Conservation (phyloP, 1,140 invertebrate genomes). For the Lordiphosa clarofinis region DNA sequence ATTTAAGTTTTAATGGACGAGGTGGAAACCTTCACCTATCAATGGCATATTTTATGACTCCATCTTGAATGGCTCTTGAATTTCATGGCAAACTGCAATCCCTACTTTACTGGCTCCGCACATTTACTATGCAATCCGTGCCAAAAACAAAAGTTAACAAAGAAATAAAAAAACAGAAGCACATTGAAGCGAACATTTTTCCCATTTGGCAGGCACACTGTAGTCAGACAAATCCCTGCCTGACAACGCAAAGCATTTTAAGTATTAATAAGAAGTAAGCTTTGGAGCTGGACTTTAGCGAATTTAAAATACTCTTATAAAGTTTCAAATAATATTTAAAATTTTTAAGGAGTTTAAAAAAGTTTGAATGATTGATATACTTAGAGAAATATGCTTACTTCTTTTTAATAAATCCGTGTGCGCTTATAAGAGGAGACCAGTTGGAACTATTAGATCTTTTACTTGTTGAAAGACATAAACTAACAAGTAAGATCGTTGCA, state of each 20-base stretch:
- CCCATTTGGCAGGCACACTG: conserved; percentile 52
- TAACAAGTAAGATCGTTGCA: no score
- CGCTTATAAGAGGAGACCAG: no score
- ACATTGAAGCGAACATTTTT: conserved; percentile 47
- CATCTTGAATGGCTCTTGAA: background rate
- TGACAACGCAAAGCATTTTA: conserved; percentile 67
- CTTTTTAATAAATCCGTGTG: no score
- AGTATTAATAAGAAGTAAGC: conserved; percentile 63
- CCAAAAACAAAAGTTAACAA: conserved; percentile 42
- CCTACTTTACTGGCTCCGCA: conserved; percentile 4
- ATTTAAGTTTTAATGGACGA: background rate
- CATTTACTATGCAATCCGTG: conserved; percentile 60
- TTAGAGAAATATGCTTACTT: no score
- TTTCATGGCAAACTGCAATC: background rate
- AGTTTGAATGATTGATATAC: no score
- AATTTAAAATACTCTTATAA: no score
- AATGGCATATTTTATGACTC: background rate
- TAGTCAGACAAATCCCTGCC: conserved; percentile 21
- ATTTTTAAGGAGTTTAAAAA: no score
- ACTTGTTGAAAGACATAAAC: no score
- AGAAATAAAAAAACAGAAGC: background rate
- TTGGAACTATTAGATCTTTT: no score
- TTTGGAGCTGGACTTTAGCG: background rate
- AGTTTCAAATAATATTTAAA: no score
- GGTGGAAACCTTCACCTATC: conserved; percentile 8